Evolutionary conservation across 1,140 invertebrate genomes (phyloP).

Genomic region (Penaeus indicus): DNA sequence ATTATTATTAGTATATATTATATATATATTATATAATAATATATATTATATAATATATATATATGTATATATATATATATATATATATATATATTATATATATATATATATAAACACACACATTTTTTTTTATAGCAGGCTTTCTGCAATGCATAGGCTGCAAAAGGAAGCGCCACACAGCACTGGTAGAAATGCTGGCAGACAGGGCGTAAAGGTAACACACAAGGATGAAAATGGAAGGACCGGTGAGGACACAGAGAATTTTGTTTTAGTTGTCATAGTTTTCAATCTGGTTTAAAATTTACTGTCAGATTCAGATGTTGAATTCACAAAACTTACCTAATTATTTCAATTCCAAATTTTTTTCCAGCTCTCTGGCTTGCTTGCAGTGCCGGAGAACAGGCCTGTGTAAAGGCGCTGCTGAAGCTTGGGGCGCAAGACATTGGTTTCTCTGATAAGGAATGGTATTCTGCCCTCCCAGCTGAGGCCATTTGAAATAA

Average conservation of each 20-base stretch:
- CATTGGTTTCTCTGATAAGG: slow-evolving; percentile 9
- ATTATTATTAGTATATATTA: no score
- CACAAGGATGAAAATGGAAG: slow-evolving; percentile 61
- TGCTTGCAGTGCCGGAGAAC: slow-evolving; percentile 7
- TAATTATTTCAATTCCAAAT: neutral
- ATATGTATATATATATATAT: no score
- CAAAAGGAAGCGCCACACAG: slow-evolving; percentile 68
- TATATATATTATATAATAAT: no score
- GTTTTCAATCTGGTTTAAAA: no score
- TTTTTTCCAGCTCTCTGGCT: slow-evolving; percentile 42
- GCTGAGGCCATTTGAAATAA: neutral
- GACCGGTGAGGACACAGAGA: slow-evolving; percentile 41
- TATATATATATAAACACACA: no score
- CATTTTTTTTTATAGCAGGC: slow-evolving; percentile 7
- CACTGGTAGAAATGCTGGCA: slow-evolving; percentile 67
- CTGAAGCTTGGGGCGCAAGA: slow-evolving; percentile 19
- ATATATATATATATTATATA: no score
- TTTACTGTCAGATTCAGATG: no score
- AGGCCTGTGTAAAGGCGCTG: slow-evolving; percentile 18
- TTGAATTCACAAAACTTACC: no score
- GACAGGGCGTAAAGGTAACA: slow-evolving; percentile 45
- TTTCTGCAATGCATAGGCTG: slow-evolving; percentile 71
- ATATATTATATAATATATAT: no score
- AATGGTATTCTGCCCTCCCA: slow-evolving; percentile 31
- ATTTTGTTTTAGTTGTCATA: neutral